Base-by-base conservation (phyloP, 2,797 vertebrate genomes). In the Avahi laniger region DNA sequence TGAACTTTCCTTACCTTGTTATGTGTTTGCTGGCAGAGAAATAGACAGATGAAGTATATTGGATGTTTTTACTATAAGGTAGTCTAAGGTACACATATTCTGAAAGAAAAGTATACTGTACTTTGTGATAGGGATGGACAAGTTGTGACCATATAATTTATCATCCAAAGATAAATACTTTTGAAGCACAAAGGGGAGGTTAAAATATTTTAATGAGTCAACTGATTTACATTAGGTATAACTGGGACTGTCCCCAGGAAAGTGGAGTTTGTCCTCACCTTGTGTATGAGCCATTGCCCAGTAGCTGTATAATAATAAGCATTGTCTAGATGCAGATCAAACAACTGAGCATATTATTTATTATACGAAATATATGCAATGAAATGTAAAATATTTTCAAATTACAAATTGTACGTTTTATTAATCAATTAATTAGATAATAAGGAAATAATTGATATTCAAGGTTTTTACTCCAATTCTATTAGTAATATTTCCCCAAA, bases 361-460 rank as follows among this genome's bases (percentile, higher is more conserved):
- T 63, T 92, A 78, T 35, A 26, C 90, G 18, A 97, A 91, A 87
- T 85, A 35, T 38, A 61, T 43, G 11, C 35, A 89, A 61, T 73
- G 5, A 96, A 95, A 89, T 87, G 12, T 89, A 89, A 92, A 92
- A 84, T 57, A 38, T 41, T 96, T 94, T 92, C 4, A 63, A 92
- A 88, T 94, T 82, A 87, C 12, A 78, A 75, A n/a, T 43, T 90
- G 3, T 73, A 7, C 4, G 61, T 95, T 91, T 93, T 92, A 65
- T 41, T 95, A 78, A 46, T 26, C 28, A 93, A 69, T 84, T 95
- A 89, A 95, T 97, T 84, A 91, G 22, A 93, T 14, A 89, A 79
- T 79, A 80, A 93, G 12, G 28, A 96, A 94, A 92, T 91, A 97
- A 89, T 85, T 79, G 72, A 75, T n/a, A 85, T 72, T 91, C 48